Base-by-base conservation (phyloP, 2,888 invertebrate species). In the Nomada hirtipes region DNA sequence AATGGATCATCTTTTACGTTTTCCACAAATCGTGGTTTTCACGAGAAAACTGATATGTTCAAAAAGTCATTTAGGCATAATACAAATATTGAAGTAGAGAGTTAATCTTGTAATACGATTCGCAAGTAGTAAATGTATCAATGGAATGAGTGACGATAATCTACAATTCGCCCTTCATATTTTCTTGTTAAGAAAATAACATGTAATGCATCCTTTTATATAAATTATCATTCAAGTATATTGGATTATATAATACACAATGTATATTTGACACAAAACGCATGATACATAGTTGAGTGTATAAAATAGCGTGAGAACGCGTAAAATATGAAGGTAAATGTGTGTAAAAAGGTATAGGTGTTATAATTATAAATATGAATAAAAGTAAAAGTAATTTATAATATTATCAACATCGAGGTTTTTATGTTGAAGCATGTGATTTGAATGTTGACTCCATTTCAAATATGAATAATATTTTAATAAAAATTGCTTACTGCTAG, bases 281-380 rank as follows among this genome's bases (percentile, higher is more conserved):
- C 1, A 42, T 61, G 13, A 11, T 59, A n/a, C 20, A 60, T 26
- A 26, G 18, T 29, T 13, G 4, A 36, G 3, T 69, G 13, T 20
- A 63, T 1, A 75, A 63, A 47, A 13, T 53, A 60, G 18, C 50
- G 18, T 57, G 15, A 47, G 11, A 13, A 47, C 11, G 15, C 47
- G n/a, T 76, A 68, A 61, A 29, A 26, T 10, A 50, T n/a, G 23
- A 53, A 36, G 2, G 4, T 50, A 44, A 59, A 67, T 26, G 11
- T 69, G 47, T 78, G 65, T 9, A 77, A 55, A 71, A 53, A 65
- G 13, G 29, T 65, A 26, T 59, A 65, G 52, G 23, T 53, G 23
- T 52, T 15, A 65, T 18, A 1, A n/a, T 26, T 70, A 26, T 57
- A 23, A 75, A 52, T 4, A 23, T 23, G 13, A 55, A 61, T 44